Evolutionary conservation across 2,888 invertebrate species (phyloP).

Genomic region (Teleogryllus oceanicus): DNA sequence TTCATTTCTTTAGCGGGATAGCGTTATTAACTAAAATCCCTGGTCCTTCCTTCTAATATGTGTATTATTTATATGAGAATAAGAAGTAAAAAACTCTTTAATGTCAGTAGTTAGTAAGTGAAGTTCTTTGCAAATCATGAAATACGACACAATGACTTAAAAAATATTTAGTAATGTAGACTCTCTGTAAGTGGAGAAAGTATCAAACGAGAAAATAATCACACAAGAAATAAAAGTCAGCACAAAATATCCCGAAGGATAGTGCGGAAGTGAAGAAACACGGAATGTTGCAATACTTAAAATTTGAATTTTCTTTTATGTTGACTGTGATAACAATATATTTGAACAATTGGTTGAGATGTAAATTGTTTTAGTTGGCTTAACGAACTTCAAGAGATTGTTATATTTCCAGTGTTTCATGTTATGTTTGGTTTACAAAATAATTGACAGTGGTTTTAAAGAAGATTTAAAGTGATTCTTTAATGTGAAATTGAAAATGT

Average conservation of each 20-base stretch:
- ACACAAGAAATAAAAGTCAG: too few species aligned
- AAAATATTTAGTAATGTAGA: not conserved
- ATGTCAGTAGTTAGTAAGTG: not conserved
- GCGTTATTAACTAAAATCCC: not conserved
- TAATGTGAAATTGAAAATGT: too few species aligned
- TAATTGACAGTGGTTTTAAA: not conserved
- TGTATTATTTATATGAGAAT: conserved; percentile 4
- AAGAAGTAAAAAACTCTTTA: not conserved
- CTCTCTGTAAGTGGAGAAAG: not conserved
- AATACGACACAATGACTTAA: not conserved
- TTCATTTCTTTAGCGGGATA: too few species aligned
- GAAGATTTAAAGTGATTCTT: too few species aligned
- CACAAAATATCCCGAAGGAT: too few species aligned
- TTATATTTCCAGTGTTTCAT: not conserved
- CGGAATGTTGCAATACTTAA: conserved; percentile 1
- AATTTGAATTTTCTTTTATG: not conserved
- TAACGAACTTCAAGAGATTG: conserved; percentile 1
- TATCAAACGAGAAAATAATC: not conserved
- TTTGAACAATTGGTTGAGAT: not conserved
- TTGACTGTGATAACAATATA: conserved; percentile 1
- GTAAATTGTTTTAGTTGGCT: not conserved
- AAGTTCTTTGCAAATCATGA: not conserved
- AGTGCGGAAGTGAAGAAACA: not conserved
- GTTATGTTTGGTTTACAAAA: not conserved
- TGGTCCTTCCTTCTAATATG: not conserved